Conservation (phyloP, 2,888 invertebrate genomes). For the Notodonta ziczac region DNA sequence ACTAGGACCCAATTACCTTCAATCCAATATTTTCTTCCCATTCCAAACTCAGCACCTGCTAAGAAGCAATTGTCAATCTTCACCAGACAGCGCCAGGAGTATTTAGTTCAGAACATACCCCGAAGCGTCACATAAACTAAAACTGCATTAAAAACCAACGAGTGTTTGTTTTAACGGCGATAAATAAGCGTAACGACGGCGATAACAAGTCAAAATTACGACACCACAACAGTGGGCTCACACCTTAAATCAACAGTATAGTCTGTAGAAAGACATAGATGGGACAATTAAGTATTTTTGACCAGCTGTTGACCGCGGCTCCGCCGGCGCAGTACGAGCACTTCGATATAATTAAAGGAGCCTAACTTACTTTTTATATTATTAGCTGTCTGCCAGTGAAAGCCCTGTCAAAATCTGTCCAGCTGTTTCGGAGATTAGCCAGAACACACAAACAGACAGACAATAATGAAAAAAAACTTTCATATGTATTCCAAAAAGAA, state of each 20-base stretch:
- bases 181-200: constrained; percentile 65
- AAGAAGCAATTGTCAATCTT: not conserved
- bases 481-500: no score
- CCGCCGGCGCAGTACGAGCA: no score
- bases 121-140: constrained; percentile 31
- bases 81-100: not conserved
- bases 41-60: not conserved
- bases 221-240: constrained; percentile 65
- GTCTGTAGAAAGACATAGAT: constrained; percentile 22
- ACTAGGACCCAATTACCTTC: no score
- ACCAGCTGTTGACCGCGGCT: not conserved
- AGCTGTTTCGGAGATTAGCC: no score
- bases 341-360: no score
- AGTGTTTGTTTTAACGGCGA: constrained; percentile 56
- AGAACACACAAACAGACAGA: no score
- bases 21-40: no score
- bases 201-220: constrained; percentile 74
- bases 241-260: constrained; percentile 47
- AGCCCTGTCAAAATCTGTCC: no score
- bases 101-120: constrained; percentile 9
- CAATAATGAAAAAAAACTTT: no score
- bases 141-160: constrained; percentile 34
- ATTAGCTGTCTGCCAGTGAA: no score
- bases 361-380: no score
- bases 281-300: not conserved